A percentile compares a stretch with the other conserved stretches of the same genome.
Conservation (phyloP, 2,797 vertebrate species). For the Linurgus olivaceus region DNA sequence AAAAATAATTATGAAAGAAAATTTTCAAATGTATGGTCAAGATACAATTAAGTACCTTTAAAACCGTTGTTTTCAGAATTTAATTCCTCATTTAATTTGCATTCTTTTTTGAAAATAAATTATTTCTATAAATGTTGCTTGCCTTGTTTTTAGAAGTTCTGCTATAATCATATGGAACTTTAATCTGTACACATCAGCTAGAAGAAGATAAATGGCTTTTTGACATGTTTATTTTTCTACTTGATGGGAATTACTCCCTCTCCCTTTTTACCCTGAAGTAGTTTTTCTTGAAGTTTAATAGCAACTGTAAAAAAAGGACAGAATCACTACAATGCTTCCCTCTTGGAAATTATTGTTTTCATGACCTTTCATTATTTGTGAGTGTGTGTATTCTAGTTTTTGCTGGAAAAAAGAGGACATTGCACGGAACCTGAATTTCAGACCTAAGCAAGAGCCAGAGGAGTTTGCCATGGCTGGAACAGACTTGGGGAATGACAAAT, state of each 20-base stretch:
- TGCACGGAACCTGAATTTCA: neutral
- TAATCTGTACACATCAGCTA: neutral
- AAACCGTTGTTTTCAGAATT: neutral
- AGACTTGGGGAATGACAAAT: conserved; percentile 4
- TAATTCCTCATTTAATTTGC: neutral
- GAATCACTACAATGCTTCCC: neutral
- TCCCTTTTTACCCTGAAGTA: neutral
- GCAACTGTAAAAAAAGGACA: neutral
- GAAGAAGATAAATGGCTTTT: neutral
- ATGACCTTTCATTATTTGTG: neutral
- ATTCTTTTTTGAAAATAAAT: conserved; percentile 1
- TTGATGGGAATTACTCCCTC: neutral
- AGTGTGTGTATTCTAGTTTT: neutral
- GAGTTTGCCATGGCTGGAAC: neutral
- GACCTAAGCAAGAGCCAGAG: neutral
- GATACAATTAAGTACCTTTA: neutral
- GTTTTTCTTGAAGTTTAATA: neutral
- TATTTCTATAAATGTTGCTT: neutral
- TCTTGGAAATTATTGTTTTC: neutral
- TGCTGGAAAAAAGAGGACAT: neutral
- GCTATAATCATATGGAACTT: neutral
- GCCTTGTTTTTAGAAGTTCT: conserved; percentile 11
- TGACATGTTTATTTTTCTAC: neutral
- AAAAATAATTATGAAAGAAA: neutral
- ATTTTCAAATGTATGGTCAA: neutral